Conservation (phyloP, 92 coral and sea anemone species). For the Muricea muricata region DNA sequence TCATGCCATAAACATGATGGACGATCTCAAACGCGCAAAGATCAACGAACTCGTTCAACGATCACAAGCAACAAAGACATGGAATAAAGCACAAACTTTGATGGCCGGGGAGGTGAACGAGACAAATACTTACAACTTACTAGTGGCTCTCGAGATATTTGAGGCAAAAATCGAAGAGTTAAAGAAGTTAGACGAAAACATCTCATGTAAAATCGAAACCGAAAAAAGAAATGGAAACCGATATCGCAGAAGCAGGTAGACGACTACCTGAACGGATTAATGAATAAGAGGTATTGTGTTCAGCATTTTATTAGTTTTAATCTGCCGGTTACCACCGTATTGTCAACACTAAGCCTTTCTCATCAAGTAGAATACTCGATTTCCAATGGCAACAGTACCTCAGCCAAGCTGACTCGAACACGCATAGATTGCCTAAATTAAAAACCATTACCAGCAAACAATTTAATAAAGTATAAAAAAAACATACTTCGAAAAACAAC, state of each 20-base stretch:
- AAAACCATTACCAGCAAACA: no score
- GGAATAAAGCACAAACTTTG: slow-evolving; percentile 10
- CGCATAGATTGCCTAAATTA: slow-evolving; percentile 16
- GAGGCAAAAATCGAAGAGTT: slow-evolving; percentile 24
- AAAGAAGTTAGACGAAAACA: not conserved
- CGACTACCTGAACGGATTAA: not conserved
- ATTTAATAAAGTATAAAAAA: no score
- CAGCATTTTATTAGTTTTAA: no score
- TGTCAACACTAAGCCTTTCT: no score
- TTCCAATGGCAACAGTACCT: no score
- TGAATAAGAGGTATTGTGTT: slow-evolving; percentile 21
- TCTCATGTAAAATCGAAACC: not conserved
- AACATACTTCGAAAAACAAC: no score
- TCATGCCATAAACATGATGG: no score
- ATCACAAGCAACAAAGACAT: no score
- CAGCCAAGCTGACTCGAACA: not conserved
- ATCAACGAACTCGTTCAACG: no score
- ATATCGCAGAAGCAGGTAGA: no score
- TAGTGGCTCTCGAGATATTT: not conserved
- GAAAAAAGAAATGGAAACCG: slow-evolving; percentile 13
- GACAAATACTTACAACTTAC: not conserved
- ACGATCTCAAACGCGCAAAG: no score
- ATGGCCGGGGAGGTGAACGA: not conserved
- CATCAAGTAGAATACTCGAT: no score
- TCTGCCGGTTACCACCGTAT: not conserved